These are phyloP conservation scores for Karalla daura DNA, from an alignment of 2,797 vertebrate species.

Conservation along the genomic window DNA sequence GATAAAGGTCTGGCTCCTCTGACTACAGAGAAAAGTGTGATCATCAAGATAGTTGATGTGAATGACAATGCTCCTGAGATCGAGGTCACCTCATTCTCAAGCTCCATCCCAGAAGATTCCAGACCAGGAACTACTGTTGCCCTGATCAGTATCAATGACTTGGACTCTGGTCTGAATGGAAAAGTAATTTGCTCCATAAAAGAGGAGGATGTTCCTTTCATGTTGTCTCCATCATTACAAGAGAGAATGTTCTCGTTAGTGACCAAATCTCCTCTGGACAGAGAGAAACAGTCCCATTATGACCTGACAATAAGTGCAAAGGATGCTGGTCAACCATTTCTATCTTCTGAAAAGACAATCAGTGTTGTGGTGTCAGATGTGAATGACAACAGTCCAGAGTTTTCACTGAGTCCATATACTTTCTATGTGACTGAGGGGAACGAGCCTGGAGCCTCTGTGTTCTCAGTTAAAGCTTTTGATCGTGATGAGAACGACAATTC, in stretches of 20 bases:
- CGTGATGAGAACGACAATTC: slow-evolving; percentile 69
- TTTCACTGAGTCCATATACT: slow-evolving; percentile 59
- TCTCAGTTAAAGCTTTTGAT: slow-evolving; percentile 73
- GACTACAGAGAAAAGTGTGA: slow-evolving; percentile 64
- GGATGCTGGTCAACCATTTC: slow-evolving; percentile 63
- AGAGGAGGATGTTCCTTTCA: slow-evolving; percentile 66
- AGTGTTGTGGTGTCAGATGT: slow-evolving; percentile 72
- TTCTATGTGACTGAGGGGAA: slow-evolving; percentile 80
- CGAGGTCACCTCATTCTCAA: slow-evolving; percentile 82
- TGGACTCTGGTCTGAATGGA: slow-evolving; percentile 77
- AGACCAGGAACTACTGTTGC: slow-evolving; percentile 75
- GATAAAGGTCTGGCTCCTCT: slow-evolving; percentile 59
- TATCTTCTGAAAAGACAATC: slow-evolving; percentile 65
- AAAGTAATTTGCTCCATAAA: slow-evolving; percentile 65
- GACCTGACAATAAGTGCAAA: slow-evolving; percentile 67
- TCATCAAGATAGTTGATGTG: slow-evolving; percentile 65
- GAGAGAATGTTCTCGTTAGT: slow-evolving; percentile 75
- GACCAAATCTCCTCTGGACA: slow-evolving; percentile 59
- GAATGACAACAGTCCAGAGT: slow-evolving; percentile 77
- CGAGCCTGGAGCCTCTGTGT: slow-evolving; percentile 53
- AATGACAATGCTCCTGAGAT: slow-evolving; percentile 83
- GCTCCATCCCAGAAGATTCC: slow-evolving; percentile 77
- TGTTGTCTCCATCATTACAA: slow-evolving; percentile 64
- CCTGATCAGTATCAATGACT: slow-evolving; percentile 73
- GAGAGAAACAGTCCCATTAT: slow-evolving; percentile 62